Conservation (phyloP, 2,797 vertebrate species). For the Synaphobranchus kaupii region DNA sequence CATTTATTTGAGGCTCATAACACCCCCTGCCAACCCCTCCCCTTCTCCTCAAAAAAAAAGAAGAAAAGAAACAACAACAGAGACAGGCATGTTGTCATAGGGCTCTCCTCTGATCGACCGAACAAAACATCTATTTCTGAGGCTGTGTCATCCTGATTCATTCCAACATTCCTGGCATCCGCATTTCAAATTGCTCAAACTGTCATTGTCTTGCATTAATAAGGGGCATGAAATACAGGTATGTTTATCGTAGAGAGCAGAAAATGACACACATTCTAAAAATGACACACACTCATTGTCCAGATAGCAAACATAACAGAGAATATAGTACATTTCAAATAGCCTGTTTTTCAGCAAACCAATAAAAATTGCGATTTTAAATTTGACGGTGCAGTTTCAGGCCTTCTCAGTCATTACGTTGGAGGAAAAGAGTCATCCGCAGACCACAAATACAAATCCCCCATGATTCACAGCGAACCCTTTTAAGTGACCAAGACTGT, state of each 20-base stretch:
- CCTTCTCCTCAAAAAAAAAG: background rate
- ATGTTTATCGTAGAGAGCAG: background rate
- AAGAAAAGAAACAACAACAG: background rate
- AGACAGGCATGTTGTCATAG: background rate
- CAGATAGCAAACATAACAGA: background rate
- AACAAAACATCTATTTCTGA: background rate
- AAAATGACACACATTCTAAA: background rate
- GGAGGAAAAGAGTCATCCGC: background rate
- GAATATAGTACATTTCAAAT: background rate
- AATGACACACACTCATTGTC: no score
- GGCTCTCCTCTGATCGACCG: background rate
- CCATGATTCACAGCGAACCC: background rate
- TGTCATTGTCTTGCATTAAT: background rate
- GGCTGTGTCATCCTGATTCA: background rate
- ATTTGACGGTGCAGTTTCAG: background rate
- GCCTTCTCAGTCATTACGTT: background rate
- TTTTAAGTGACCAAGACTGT: conserved; percentile 1
- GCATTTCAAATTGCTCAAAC: background rate
- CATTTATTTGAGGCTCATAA: background rate
- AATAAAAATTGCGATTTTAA: background rate
- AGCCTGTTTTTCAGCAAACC: background rate
- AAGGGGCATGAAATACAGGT: background rate
- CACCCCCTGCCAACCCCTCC: background rate
- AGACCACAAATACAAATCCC: background rate
- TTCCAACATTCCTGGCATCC: background rate